Percentiles rank a stretch among this genome's conserved stretches.
These are phyloP conservation scores for Herpailurus yagouaroundi DNA, from an alignment of 2,113 vertebrate genomes.

Conservation along the genomic window DNA sequence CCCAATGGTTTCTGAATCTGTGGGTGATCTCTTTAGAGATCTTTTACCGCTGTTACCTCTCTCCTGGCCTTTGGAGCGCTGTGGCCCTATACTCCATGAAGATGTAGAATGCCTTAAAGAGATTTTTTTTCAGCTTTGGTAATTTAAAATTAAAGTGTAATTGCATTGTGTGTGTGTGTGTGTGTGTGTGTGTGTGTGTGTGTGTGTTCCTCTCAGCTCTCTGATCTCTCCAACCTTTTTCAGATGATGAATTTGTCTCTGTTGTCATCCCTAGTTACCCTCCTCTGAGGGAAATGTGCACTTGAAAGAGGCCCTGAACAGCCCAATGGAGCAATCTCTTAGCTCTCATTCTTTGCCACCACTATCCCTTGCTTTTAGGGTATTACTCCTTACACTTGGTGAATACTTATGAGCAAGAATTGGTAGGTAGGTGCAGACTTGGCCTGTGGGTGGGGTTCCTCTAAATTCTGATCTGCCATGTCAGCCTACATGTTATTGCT, in stretches of 20 bases:
- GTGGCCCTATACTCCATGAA: not conserved
- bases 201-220: not conserved
- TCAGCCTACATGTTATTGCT: not conserved
- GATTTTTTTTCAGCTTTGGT: not conserved
- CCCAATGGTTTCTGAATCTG: not conserved
- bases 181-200: not conserved
- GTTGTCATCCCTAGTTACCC: not conserved
- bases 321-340: accelerated
- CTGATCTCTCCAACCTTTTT: not conserved
- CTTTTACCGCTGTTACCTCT: not conserved
- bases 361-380: not conserved
- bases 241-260: not conserved
- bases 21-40: not conserved
- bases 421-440: not conserved
- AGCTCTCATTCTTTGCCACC: not conserved
- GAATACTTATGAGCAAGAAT: not conserved
- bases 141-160: not conserved
- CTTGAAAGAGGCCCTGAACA: not conserved
- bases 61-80: not conserved
- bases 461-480: not conserved
- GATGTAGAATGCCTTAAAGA: not conserved
- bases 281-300: not conserved
- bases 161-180: not conserved
- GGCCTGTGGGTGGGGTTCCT: not conserved
- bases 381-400: not conserved